A percentile compares a stretch with the other conserved stretches of the same genome.
Conservation (phyloP, 2,113 vertebrate genomes). For the Trogon melanurus region DNA sequence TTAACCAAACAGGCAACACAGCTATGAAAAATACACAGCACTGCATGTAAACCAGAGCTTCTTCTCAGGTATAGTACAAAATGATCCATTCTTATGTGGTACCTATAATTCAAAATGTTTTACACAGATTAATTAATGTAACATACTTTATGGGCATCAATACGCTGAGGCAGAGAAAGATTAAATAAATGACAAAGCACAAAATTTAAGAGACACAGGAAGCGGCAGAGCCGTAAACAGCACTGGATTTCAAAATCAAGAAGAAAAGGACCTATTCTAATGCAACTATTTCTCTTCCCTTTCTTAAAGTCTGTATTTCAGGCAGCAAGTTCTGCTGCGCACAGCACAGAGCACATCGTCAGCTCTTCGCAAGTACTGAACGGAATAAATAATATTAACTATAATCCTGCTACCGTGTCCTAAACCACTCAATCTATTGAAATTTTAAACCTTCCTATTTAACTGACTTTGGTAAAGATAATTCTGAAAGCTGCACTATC, state of each 20-base stretch:
- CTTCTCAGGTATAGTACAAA: background rate
- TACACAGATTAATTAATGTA: background rate
- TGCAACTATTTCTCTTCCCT: background rate
- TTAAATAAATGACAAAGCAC: background rate
- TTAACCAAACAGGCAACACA: background rate
- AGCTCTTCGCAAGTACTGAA: background rate
- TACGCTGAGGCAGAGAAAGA: background rate
- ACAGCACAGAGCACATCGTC: background rate
- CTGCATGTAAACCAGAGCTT: background rate
- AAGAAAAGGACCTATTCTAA: background rate
- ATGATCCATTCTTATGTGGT: background rate
- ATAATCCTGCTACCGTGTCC: background rate
- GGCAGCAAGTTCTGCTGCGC: conserved; percentile 1
- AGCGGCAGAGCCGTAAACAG: background rate
- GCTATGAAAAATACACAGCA: background rate
- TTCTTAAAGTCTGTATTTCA: background rate
- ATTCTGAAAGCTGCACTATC: conserved; percentile 35
- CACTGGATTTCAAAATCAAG: background rate
- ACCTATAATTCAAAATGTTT: background rate
- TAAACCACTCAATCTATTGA: conserved; percentile 9
- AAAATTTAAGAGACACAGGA: background rate
- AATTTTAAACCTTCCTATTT: conserved; percentile 28
- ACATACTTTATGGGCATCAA: background rate
- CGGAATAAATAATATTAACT: conserved; percentile 20
- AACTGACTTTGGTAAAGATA: conserved; percentile 29